Evolutionary conservation across 2,113 vertebrate genomes (phyloP).

Genomic region (Mugil cephalus): DNA sequence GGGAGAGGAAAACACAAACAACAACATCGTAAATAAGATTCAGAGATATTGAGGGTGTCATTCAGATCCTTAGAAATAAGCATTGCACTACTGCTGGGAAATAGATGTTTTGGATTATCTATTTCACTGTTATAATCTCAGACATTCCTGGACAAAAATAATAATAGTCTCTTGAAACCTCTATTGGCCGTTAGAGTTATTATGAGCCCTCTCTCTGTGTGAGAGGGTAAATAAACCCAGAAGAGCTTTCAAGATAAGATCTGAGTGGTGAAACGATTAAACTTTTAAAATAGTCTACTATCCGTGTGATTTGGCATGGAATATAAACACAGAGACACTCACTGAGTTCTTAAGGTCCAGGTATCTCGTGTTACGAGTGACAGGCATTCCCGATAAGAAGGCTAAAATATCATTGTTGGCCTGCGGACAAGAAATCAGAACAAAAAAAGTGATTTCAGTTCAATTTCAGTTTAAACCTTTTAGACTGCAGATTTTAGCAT

Average conservation of each 20-base stretch:
- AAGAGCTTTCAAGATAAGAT: no score
- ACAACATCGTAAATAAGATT: not conserved
- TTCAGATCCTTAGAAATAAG: not conserved
- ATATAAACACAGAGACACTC: constrained; percentile 64
- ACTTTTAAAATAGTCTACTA: not conserved
- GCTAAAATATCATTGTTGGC: constrained; percentile 98
- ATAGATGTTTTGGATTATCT: not conserved
- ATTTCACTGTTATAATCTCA: no score
- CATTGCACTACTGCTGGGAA: not conserved
- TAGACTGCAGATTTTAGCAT: not conserved
- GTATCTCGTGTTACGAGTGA: constrained; percentile 97
- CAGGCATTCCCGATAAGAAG: constrained; percentile 98
- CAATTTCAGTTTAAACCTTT: not conserved
- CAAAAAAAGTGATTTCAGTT: not conserved
- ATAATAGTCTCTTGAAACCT: no score
- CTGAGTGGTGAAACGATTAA: not conserved
- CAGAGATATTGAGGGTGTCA: not conserved
- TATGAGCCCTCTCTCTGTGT: no score
- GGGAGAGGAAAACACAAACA: constrained; percentile 52
- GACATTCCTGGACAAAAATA: no score
- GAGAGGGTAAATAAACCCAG: not conserved
- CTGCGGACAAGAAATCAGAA: constrained; percentile 76
- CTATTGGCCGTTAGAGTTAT: not conserved
- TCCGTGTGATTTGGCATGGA: not conserved
- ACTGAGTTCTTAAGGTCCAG: constrained; percentile 98